Base-by-base conservation (phyloP, 2,888 invertebrate genomes). In the Amblyjoppa proteus region DNA sequence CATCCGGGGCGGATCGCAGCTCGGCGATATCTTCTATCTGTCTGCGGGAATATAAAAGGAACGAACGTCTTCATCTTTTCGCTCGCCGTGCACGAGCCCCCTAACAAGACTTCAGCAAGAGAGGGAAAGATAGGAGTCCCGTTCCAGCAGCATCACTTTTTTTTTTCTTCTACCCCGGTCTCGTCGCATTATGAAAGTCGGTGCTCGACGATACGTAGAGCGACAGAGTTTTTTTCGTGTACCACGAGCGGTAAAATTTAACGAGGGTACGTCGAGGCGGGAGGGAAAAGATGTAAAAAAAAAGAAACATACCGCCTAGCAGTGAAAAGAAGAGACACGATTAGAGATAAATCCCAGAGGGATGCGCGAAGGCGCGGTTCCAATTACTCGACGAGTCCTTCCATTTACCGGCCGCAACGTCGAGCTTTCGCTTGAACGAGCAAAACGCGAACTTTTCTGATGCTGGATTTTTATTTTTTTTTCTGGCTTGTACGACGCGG, bases 381-480 rank as follows among this genome's bases (percentile, higher is more conserved):
- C 88, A 90, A 89, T 90, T 89, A 90, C 88, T 89, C 86, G 86
- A 87, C 85, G 88, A 88, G 84, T 86, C 81, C 61, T 81, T 86
- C 70, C 87, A 74, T 76, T 69, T 69, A 45, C 71, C 79, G 86
- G 81, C 11, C 51, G 51, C 64, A 49, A n/a, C 34, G 34, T 49
- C 38, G 53, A 34, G 66, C 38, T 51, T 51, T 58, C 68, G 68
- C 68, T 83, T 74, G 77, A 86, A 83, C 75, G 81, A 81, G 85
- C 82, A 83, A 87, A 86, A 88, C 80, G 87, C 78, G 61, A 86
- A 85, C 83, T 86, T 80, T 83, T 71, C 81, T 84, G 81, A 78
- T 74, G 80, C 80, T 34, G 64, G 5, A 64, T 34, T 61, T 4
- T 34, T 16, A 1, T 64, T n/a, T 34, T n/a, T 61, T 64, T 58